These are phyloP conservation scores for Arnoldichthys spilopterus DNA, from an alignment of 2,797 vertebrate species.

Conservation along the genomic window DNA sequence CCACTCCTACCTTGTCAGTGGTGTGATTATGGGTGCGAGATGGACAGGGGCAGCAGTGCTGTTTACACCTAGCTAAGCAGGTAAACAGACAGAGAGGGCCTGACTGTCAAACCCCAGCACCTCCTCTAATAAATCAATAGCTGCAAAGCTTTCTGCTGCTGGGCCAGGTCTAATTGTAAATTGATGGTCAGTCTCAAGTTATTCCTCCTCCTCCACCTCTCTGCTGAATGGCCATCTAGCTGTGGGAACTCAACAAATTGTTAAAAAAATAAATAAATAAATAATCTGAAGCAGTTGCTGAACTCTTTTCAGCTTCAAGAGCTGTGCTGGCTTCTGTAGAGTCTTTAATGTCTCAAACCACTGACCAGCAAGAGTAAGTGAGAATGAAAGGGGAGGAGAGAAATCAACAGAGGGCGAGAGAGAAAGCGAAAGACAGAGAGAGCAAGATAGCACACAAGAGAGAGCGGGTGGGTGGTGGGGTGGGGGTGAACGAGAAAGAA, in stretches of 20 bases:
- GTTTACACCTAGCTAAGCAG: constrained; percentile 32
- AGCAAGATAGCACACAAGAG: too few species aligned
- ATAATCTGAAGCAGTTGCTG: constrained; percentile 9
- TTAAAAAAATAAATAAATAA: neutral
- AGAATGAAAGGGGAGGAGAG: neutral
- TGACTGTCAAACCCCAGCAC: constrained; percentile 1
- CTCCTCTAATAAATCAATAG: constrained; percentile 19
- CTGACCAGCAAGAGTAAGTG: constrained; percentile 10
- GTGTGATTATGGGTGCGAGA: constrained; percentile 7
- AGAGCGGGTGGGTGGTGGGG: neutral
- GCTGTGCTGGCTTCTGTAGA: neutral
- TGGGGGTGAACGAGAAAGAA: neutral
- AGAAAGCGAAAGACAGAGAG: neutral
- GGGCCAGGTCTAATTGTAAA: neutral
- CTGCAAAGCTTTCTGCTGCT: constrained; percentile 5
- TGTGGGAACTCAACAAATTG: constrained; percentile 8
- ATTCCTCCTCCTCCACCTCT: too few species aligned
- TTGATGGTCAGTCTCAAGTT: constrained; percentile 13
- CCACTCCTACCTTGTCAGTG: neutral
- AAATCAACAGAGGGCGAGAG: neutral
- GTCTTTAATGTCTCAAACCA: too few species aligned
- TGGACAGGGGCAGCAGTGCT: constrained; percentile 12
- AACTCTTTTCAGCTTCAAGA: constrained; percentile 8
- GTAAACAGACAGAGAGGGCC: constrained; percentile 9
- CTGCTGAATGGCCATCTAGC: neutral